Percentiles rank a stretch among this genome's conserved stretches.
phyloP scores from a whole-genome alignment of 2,113 vertebrate genomes.

The Lucifuga dentata region DNA sequence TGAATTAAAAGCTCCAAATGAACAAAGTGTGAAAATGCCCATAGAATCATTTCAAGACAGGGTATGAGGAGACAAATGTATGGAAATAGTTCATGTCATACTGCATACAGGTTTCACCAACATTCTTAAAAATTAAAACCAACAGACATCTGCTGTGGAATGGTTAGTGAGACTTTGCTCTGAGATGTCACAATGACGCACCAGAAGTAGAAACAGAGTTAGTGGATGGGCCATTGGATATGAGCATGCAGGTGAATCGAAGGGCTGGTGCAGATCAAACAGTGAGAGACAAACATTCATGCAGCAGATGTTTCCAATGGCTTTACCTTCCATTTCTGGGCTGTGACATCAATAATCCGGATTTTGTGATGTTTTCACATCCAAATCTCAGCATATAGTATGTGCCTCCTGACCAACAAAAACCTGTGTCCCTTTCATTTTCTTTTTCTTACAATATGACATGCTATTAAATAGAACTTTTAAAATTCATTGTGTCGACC shows the following conservation, averaged over 20 bases:
- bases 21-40: too few relatives aligned
- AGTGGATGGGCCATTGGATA: conserved; percentile 51
- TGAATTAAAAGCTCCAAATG: too few relatives aligned
- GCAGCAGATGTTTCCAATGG: conserved; percentile 64
- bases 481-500: conserved; percentile 6
- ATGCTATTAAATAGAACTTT: conserved; percentile 1
- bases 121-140: not conserved
- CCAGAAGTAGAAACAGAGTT: conserved; percentile 55
- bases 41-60: conserved; percentile 8
- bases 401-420: not conserved
- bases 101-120: not conserved
- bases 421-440: not conserved
- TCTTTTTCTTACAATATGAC: conserved; percentile 16
- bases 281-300: conserved; percentile 64
- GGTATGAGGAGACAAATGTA: not conserved
- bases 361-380: conserved; percentile 21
- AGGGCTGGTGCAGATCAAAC: conserved; percentile 41
- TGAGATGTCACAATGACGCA: conserved; percentile 55
- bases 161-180: conserved; percentile 2
- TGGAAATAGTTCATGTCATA: conserved; percentile 8
- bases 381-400: conserved; percentile 5
- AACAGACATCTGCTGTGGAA: not conserved
- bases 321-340: conserved; percentile 70
- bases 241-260: conserved; percentile 67
- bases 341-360: conserved; percentile 45